Conservation (phyloP, 2,888 invertebrate genomes). For the Aricia artaxerxes region DNA sequence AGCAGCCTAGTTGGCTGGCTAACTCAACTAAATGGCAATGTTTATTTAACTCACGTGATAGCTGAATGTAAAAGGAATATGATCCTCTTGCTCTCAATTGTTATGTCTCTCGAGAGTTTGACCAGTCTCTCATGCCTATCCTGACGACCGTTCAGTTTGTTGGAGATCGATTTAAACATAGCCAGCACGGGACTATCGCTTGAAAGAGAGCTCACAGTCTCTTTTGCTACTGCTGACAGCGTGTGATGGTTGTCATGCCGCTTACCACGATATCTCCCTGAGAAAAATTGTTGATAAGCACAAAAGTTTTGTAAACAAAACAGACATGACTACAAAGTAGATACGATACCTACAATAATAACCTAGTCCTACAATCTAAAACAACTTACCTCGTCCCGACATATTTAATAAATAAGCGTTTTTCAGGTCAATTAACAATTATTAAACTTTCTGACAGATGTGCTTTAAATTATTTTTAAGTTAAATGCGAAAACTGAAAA, state of each 20-base stretch:
- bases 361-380: not conserved
- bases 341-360: too few relatives aligned
- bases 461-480: not conserved
- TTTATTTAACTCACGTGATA: conserved; percentile 63
- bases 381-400: conserved; percentile 55
- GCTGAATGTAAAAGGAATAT: conserved; percentile 92
- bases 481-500: too few relatives aligned
- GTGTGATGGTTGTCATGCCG: conserved; percentile 55
- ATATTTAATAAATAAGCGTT: conserved; percentile 39
- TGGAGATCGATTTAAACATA: conserved; percentile 83
- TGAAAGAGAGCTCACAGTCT: conserved; percentile 55
- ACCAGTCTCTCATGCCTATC: conserved; percentile 91
- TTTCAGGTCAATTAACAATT: not conserved
- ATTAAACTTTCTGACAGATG: not conserved
- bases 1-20: too few relatives aligned
- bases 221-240: conserved; percentile 58
- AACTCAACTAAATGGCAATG: not conserved
- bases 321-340: not conserved
- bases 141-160: conserved; percentile 87
- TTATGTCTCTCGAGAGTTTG: conserved; percentile 90
- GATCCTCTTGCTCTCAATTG: conserved; percentile 93
- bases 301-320: not conserved
- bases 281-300: not conserved
- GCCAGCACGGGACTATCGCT: conserved; percentile 77
- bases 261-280: conserved; percentile 52